Evolutionary conservation across 1,140 invertebrate species (phyloP).

Genomic region (Papilio helenus): DNA sequence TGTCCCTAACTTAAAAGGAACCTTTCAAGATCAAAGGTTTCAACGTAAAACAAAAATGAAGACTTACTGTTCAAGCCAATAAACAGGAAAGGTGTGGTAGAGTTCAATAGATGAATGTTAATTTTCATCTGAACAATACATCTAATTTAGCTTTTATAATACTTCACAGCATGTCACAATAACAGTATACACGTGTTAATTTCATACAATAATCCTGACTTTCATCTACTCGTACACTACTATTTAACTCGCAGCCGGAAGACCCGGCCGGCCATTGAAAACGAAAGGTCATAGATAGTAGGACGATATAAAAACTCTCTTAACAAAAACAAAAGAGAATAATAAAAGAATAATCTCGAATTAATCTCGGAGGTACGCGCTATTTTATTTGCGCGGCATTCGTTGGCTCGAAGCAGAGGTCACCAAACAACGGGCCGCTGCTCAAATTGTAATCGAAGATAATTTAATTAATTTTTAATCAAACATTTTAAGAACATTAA

Average conservation of each 20-base stretch:
- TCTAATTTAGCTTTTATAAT: not conserved
- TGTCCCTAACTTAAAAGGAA: not conserved
- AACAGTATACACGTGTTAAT: constrained; percentile 12
- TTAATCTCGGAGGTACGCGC: constrained; percentile 30
- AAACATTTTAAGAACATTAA: not conserved
- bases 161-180: constrained; percentile 5
- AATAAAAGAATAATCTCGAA: constrained; percentile 36
- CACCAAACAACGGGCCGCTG: not conserved
- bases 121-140: not conserved
- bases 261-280: constrained; percentile 19
- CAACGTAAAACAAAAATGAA: too few relatives aligned
- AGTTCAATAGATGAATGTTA: not conserved
- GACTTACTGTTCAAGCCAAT: not conserved
- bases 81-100: not conserved
- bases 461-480: not conserved
- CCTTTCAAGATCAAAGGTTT: too few relatives aligned
- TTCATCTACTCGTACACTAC: constrained; percentile 32
- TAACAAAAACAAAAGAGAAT: constrained; percentile 38
- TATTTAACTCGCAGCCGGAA: constrained; percentile 35
- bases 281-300: constrained; percentile 37
- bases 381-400: constrained; percentile 38
- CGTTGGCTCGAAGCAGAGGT: constrained; percentile 4
- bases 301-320: constrained; percentile 38
- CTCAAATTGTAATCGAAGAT: not conserved
- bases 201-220: constrained; percentile 36